Evolutionary conservation across 2,888 invertebrate species (phyloP), one percentile per base, ranked within the genome.

Genomic region (Macroteleia sp.): DNA sequence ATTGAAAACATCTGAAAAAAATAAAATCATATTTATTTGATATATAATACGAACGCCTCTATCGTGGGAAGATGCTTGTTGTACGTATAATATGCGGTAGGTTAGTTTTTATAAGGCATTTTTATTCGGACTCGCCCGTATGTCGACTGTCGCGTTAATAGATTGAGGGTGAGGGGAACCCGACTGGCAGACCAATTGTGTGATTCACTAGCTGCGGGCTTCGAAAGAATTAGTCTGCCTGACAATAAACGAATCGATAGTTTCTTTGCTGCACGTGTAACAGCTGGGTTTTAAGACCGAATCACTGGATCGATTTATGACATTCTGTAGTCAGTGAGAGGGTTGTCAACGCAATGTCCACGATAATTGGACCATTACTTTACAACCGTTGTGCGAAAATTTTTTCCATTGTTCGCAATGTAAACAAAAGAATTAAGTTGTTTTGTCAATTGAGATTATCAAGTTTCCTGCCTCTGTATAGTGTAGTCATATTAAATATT

Each of bases 151-250:
- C 46, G 70, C 17, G 54, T 70, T 59, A 67, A 70, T 64, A 59
- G 57, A 66, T 30, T 44, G 54, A 59, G 74, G 64, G 54, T 32
- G 69, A 61, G 46, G 71, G 66, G 61, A 66, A 19, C 34, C 48
- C 22, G 61, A 50, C 56, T 28, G 46, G 42, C 50, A 28, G 50
- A 52, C 57, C 77, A 80, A 79, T 74, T 77, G 81, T 74, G 73
- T 79, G 82, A 83, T 77, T 82, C 83, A 80, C 80, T 77, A 77
- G 79, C 77, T 80, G 78, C 79, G 80, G 78, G 79, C 78, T 80
- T 81, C 81, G 77, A 81, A 83, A 81, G 81, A 83, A 82, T 81
- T 82, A 82, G 81, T 67, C 81, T 77, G 78, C 66, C 70, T 78
- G 82, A 82, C 83, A 79, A 79, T 78, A 56, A 44, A 25, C 79